These are phyloP conservation scores for Hydrophis major DNA, from an alignment of 2,797 vertebrate genomes.

Conservation along the genomic window DNA sequence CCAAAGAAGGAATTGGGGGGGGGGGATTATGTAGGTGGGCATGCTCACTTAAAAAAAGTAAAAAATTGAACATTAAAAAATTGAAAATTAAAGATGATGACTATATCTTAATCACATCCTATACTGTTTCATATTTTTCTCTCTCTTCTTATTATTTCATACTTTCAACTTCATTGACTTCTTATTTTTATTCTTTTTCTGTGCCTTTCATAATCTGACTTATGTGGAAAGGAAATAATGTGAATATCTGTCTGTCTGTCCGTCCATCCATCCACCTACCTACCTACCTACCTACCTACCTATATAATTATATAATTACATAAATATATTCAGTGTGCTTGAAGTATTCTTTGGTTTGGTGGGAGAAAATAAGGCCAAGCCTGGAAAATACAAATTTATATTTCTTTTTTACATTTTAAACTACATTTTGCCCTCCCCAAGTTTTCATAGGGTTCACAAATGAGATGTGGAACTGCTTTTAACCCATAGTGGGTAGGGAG, in stretches of 20 bases:
- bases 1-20: neutral
- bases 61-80: neutral
- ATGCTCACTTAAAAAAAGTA: neutral
- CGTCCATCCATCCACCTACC: no score
- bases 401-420: neutral
- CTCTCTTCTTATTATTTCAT: neutral
- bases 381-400: neutral
- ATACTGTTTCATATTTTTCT: neutral
- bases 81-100: neutral
- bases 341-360: neutral
- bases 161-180: neutral
- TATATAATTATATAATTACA: neutral
- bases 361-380: neutral
- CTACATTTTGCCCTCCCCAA: neutral
- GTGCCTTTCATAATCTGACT: neutral
- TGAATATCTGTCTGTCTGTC: neutral
- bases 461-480: neutral
- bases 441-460: neutral
- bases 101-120: neutral
- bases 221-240: neutral
- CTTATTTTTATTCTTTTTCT: neutral
- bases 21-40: neutral
- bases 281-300: no score
- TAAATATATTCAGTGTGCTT: neutral
- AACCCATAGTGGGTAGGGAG: neutral